These are phyloP conservation scores for Phoronis australis DNA, from an alignment of 2,888 invertebrate genomes.

Conservation along the genomic window DNA sequence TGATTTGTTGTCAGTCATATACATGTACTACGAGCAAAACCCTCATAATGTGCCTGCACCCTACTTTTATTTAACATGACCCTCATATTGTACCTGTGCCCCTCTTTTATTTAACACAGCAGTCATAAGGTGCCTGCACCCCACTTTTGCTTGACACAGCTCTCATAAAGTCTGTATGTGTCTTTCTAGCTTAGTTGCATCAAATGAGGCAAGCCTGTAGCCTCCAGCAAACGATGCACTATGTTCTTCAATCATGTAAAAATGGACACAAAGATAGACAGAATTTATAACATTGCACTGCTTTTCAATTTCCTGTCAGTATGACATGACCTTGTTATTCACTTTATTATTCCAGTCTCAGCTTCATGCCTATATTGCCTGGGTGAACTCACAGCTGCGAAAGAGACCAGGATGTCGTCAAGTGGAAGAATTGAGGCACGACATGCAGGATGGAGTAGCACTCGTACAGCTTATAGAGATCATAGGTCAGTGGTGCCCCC, in stretches of 20 bases:
- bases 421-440: conserved; percentile 52
- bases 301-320: too few species aligned
- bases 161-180: too few species aligned
- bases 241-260: neutral
- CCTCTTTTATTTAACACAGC: too few species aligned
- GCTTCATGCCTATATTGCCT: conserved; percentile 52
- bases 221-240: neutral
- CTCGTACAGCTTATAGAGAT: conserved; percentile 52
- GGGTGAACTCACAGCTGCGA: conserved; percentile 56
- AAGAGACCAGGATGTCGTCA: conserved; percentile 49
- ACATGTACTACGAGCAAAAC: too few species aligned
- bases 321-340: too few species aligned
- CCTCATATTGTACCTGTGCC: too few species aligned
- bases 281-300: neutral
- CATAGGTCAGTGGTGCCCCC: conserved; percentile 41
- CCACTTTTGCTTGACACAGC: too few species aligned
- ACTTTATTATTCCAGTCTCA: conserved; percentile 37
- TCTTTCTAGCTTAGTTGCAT: too few species aligned
- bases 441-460: conserved; percentile 53
- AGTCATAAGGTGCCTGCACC: too few species aligned
- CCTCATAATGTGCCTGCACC: too few species aligned
- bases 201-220: neutral
- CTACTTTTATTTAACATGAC: too few species aligned
- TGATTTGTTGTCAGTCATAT: too few species aligned
- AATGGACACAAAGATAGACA: neutral